These are phyloP conservation scores for Phycodurus eques DNA, from an alignment of 2,113 vertebrate species.

Conservation along the genomic window DNA sequence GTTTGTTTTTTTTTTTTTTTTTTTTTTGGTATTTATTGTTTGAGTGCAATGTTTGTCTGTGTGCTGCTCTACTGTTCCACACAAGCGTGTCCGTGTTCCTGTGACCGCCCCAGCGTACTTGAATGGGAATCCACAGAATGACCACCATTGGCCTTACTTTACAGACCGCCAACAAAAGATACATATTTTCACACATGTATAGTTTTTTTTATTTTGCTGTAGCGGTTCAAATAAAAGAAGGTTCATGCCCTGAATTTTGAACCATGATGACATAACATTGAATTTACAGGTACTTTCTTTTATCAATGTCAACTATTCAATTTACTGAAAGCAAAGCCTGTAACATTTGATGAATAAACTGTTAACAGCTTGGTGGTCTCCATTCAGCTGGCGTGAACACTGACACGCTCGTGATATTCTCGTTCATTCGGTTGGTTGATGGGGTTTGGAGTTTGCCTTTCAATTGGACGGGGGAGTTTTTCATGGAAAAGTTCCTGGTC, in stretches of 20 bases:
- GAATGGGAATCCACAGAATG: not conserved
- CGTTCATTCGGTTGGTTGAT: constrained; percentile 51
- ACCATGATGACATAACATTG: no score
- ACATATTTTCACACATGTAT: not conserved
- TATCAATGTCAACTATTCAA: no score
- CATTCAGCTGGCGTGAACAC: constrained; percentile 54
- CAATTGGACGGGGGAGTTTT: constrained; percentile 37
- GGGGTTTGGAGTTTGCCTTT: constrained; percentile 56
- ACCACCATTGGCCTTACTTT: not conserved
- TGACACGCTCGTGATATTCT: constrained; percentile 62
- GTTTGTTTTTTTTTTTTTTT: not conserved
- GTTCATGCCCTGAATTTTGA: no score
- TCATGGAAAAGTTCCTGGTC: constrained; percentile 57
- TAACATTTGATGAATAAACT: no score
- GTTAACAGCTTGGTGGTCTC: constrained; percentile 1
- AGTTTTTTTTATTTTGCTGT: not conserved
- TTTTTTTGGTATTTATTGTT: not conserved
- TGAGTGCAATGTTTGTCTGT: not conserved
- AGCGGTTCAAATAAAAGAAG: no score
- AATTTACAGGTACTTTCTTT: no score
- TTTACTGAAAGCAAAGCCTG: no score
- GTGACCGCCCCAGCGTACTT: constrained; percentile 32
- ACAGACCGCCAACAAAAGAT: not conserved
- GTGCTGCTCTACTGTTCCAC: constrained; percentile 34
- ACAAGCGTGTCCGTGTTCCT: constrained; percentile 53